A percentile compares a stretch with the other conserved stretches of the same genome.
These are phyloP conservation scores for Onychomys torridus DNA, from an alignment of 2,797 vertebrate genomes.

Conservation along the genomic window DNA sequence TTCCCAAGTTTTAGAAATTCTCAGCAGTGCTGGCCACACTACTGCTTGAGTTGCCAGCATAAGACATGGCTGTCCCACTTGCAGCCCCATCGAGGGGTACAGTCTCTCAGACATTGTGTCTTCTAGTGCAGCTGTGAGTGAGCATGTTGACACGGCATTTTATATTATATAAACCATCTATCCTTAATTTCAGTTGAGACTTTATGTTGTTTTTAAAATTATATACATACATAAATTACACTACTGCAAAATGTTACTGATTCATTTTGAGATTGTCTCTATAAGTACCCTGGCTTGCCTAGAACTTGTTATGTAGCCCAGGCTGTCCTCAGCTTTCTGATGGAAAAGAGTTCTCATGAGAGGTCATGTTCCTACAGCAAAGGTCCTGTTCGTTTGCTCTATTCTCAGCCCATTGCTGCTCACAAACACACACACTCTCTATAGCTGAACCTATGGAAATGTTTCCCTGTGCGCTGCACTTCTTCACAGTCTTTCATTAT, in stretches of 20 bases:
- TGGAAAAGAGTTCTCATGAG: neutral
- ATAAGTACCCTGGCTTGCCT: neutral
- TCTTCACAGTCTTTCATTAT: neutral
- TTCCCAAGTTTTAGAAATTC: neutral
- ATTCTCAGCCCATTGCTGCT: rapidly evolving
- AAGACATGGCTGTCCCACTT: neutral
- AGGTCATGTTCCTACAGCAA: neutral
- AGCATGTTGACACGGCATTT: neutral
- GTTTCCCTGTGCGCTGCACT: neutral
- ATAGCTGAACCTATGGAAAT: neutral
- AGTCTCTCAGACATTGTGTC: neutral
- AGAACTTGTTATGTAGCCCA: neutral
- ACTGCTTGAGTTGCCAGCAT: neutral
- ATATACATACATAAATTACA: neutral
- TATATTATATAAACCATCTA: neutral
- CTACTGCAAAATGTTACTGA: neutral
- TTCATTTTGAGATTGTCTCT: neutral
- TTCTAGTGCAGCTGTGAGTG: neutral
- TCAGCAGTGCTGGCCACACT: neutral
- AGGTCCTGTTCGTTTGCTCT: neutral
- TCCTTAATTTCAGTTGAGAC: neutral
- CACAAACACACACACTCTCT: neutral
- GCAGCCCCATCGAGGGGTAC: neutral
- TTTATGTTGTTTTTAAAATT: neutral
- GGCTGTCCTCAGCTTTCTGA: neutral